Percentiles rank a stretch among this genome's conserved stretches.
These are phyloP conservation scores for Neomicropteryx cornuta DNA, from an alignment of 1,140 invertebrate species.

Conservation along the genomic window DNA sequence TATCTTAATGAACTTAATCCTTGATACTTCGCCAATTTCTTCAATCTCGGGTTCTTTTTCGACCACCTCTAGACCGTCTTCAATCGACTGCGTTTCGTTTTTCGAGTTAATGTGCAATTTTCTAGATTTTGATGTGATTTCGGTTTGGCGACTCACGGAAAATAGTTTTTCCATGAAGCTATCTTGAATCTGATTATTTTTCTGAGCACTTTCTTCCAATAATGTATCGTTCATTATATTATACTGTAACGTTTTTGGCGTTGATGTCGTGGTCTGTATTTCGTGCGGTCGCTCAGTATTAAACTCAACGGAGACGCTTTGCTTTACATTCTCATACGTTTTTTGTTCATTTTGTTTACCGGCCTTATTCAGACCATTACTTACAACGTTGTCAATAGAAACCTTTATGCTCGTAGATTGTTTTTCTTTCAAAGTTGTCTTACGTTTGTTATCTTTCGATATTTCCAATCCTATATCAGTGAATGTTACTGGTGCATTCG, in stretches of 20 bases:
- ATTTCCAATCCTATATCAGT: too few relatives aligned
- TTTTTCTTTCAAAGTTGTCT: too few relatives aligned
- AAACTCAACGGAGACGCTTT: too few relatives aligned
- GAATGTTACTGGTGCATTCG: too few relatives aligned
- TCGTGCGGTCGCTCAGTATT: too few relatives aligned
- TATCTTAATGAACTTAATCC: constrained; percentile 51
- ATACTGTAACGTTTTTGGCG: constrained; percentile 8
- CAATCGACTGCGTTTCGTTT: constrained; percentile 38
- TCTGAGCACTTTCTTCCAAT: constrained; percentile 9
- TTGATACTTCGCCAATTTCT: constrained; percentile 53
- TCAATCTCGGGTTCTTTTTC: constrained; percentile 45
- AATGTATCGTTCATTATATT: constrained; percentile 4
- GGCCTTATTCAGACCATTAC: too few relatives aligned
- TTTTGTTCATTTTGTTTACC: too few relatives aligned
- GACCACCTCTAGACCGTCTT: constrained; percentile 36
- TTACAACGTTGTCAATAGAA: too few relatives aligned
- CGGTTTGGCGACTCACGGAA: constrained; percentile 51
- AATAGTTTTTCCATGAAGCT: constrained; percentile 42
- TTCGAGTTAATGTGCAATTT: constrained; percentile 44
- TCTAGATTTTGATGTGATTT: constrained; percentile 48
- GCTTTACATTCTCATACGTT: too few relatives aligned
- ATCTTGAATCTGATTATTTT: constrained; percentile 17
- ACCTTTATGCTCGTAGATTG: too few relatives aligned
- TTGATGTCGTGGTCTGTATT: too few relatives aligned
- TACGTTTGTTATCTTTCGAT: too few relatives aligned